A percentile compares a stretch with the other conserved stretches of the same genome.
phyloP scores from a whole-genome alignment of 2,113 vertebrate genomes.

The Chaetodon auriga region DNA sequence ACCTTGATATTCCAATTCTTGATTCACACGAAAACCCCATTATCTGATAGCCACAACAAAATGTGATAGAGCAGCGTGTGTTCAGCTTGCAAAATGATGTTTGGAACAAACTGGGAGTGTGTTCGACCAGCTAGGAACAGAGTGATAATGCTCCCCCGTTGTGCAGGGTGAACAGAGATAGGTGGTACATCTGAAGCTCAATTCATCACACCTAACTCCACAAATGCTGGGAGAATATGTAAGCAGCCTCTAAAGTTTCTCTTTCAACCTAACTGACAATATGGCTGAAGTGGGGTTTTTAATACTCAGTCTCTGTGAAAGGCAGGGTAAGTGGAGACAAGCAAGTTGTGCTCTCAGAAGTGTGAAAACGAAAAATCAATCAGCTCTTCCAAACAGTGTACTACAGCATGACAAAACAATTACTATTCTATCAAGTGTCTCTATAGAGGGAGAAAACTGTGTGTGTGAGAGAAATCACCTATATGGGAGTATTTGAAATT shows the following conservation, averaged over 20 bases:
- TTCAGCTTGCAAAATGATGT: conserved; percentile 37
- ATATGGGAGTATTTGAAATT: neutral
- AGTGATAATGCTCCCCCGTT: conserved; percentile 55
- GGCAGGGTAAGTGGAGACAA: conserved; percentile 36
- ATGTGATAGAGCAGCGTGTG: conserved; percentile 46
- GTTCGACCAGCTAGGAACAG: conserved; percentile 54
- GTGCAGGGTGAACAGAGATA: conserved; percentile 49
- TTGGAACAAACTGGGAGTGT: conserved; percentile 54
- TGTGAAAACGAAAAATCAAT: conserved; percentile 60
- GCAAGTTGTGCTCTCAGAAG: conserved; percentile 46
- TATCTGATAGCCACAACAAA: conserved; percentile 27
- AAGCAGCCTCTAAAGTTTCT: conserved; percentile 41
- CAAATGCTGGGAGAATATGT: conserved; percentile 44
- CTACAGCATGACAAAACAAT: conserved; percentile 50
- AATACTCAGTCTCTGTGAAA: conserved; percentile 29
- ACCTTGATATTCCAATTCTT: conserved; percentile 17
- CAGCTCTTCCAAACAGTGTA: conserved; percentile 38
- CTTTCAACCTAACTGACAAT: conserved; percentile 24
- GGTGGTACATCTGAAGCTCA: conserved; percentile 41
- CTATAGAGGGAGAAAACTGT: neutral
- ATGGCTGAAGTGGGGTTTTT: conserved; percentile 26
- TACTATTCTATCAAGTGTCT: conserved; percentile 24
- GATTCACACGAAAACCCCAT: conserved; percentile 15
- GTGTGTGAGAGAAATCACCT: neutral
- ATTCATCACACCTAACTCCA: conserved; percentile 61